phyloP scores from a whole-genome alignment of 1,140 invertebrate species.

The Zaprionus africanus region DNA sequence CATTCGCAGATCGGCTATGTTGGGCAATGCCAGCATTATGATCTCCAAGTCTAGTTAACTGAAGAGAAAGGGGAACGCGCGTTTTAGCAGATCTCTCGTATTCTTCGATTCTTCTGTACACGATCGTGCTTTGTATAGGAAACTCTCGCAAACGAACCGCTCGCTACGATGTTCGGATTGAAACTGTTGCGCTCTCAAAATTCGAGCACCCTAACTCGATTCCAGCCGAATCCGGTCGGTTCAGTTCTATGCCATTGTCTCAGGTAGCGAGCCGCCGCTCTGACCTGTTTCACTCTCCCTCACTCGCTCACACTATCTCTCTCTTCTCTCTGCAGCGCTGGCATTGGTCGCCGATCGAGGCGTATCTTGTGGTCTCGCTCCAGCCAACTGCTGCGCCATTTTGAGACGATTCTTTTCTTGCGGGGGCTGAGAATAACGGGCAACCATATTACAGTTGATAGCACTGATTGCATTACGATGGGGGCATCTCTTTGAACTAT shows the following conservation, averaged over 20 bases:
- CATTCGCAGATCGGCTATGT: slow-evolving; percentile 79
- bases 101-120: background rate
- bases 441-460: slow-evolving; percentile 66
- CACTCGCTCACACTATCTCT: slow-evolving; percentile 23
- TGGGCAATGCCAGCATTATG: slow-evolving; percentile 75
- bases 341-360: slow-evolving; percentile 55
- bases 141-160: slow-evolving; percentile 51
- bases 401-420: slow-evolving; percentile 35
- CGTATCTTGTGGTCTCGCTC: slow-evolving; percentile 49
- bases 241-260: slow-evolving; percentile 35
- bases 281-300: slow-evolving; percentile 61
- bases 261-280: slow-evolving; percentile 57
- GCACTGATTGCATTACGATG: slow-evolving; percentile 36
- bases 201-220: slow-evolving; percentile 46
- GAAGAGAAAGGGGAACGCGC: background rate
- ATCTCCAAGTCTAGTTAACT: slow-evolving; percentile 6
- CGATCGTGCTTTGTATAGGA: background rate
- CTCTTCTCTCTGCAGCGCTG: slow-evolving; percentile 28
- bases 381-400: slow-evolving; percentile 56
- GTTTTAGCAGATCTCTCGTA: slow-evolving; percentile 3
- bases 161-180: slow-evolving; percentile 63
- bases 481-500: slow-evolving; percentile 59
- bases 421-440: slow-evolving; percentile 47
- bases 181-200: slow-evolving; percentile 57
- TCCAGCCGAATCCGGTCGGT: slow-evolving; percentile 69